phyloP scores from a whole-genome alignment of 1,140 invertebrate genomes.

The Pogonus chalceus region DNA sequence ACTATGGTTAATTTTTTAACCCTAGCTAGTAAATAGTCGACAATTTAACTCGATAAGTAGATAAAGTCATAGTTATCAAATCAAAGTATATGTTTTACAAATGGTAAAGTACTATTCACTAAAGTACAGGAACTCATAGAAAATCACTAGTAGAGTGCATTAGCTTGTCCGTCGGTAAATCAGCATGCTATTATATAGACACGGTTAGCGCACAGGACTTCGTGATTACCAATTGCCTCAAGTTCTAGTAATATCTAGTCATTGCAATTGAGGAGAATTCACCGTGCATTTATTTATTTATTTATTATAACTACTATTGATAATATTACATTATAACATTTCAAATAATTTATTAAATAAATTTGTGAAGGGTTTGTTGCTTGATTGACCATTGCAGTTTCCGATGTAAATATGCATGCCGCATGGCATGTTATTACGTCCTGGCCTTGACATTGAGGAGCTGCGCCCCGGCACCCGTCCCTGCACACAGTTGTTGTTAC shows the following conservation, averaged over 20 bases:
- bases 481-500: background rate
- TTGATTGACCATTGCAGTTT: background rate
- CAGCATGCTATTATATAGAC: background rate
- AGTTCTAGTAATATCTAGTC: too few species aligned
- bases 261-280: too few species aligned
- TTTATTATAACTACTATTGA: too few species aligned
- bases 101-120: background rate
- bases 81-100: background rate
- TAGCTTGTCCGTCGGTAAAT: conserved; percentile 1
- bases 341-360: too few species aligned
- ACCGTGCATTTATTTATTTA: too few species aligned
- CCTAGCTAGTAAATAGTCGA: too few species aligned
- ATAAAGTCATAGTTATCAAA: too few species aligned
- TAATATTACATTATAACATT: too few species aligned
- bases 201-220: background rate
- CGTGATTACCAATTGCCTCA: too few species aligned
- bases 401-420: background rate
- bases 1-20: too few species aligned
- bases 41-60: too few species aligned
- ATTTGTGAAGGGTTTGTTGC: background rate
- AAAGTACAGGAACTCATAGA: background rate
- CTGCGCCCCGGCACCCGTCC: background rate
- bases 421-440: background rate
- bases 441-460: background rate
- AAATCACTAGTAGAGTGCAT: background rate